Evolutionary conservation across 2,888 invertebrate species (phyloP), one percentile per base, ranked within the genome.

Genomic region (Cephus runcator): DNA sequence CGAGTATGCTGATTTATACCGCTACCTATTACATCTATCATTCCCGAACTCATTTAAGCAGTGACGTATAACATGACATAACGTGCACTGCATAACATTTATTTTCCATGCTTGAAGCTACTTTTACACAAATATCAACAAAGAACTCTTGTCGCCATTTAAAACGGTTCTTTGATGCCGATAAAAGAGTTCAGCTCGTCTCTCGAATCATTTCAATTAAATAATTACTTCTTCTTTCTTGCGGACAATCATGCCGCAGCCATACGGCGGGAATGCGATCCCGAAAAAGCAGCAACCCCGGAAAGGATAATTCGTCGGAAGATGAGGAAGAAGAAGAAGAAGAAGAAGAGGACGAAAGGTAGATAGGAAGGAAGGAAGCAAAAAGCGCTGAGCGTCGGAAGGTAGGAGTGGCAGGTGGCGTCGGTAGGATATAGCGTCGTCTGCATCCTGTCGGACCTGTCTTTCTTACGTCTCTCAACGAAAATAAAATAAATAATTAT

Each of bases 1-100:
- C 69, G 73, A 34, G 40, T 71, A 35, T 76, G 76, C 31, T 71
- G 71, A 71, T 30, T 71, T 71, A 71, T 71, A 71, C 71, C 23
- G 9, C 23, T 23, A 56, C 23, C 56, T 23, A 56, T 56, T 56
- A 56, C 23, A 56, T 56, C 15, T 56, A 56, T 56, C 23, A 56
- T 56, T 56, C 23, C 23, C 56, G 23, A 56, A 56, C 6, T 56
- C 56, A 56, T 56, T 56, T 56, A 56, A 56, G 23, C 15, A 56
- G 9, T 23, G 9, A 23, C 15, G 56, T 56, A 56, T 23, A 23
- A 56, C 4, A 12, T 36, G 1, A 15, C 6, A 9, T 23, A 56
- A 56, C 35, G 35, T 35, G 35, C 12, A 23, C 23, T 56, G 23
- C 23, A 23, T 56, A 56, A 56, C 23, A 56, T 56, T 56, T 56